These are phyloP conservation scores for Cyanocitta stelleri DNA, from an alignment of 2,113 vertebrate genomes.

Conservation along the genomic window DNA sequence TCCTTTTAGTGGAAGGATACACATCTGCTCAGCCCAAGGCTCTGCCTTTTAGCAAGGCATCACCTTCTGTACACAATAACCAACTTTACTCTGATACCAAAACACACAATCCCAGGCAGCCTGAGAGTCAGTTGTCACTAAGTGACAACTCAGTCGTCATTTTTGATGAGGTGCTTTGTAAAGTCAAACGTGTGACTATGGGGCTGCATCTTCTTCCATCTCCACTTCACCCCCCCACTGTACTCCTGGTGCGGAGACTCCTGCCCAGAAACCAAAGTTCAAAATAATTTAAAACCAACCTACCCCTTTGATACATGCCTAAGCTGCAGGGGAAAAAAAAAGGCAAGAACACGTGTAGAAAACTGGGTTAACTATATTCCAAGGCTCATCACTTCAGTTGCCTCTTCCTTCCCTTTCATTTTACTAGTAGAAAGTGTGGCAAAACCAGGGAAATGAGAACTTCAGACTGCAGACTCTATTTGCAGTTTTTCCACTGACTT, in stretches of 20 bases:
- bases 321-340: neutral
- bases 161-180: neutral
- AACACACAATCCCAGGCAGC: neutral
- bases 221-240: neutral
- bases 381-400: neutral
- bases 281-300: neutral
- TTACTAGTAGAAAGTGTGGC: slow-evolving; percentile 26
- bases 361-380: slow-evolving; percentile 34
- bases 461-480: slow-evolving; percentile 16
- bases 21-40: neutral
- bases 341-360: neutral
- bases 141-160: neutral
- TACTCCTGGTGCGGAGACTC: neutral
- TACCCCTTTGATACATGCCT: neutral
- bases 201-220: neutral
- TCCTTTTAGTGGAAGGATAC: neutral
- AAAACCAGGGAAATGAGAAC: slow-evolving; percentile 39
- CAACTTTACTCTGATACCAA: neutral
- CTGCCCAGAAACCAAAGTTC: neutral
- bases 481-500: slow-evolving; percentile 43
- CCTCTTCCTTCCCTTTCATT: slow-evolving; percentile 1
- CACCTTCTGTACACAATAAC: neutral
- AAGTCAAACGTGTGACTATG: rapidly evolving
- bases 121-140: neutral
- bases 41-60: neutral